Evolutionary conservation across 35 echinoderm and acorn worm species (phyloP).

Genomic region (Apostichopus californicus): DNA sequence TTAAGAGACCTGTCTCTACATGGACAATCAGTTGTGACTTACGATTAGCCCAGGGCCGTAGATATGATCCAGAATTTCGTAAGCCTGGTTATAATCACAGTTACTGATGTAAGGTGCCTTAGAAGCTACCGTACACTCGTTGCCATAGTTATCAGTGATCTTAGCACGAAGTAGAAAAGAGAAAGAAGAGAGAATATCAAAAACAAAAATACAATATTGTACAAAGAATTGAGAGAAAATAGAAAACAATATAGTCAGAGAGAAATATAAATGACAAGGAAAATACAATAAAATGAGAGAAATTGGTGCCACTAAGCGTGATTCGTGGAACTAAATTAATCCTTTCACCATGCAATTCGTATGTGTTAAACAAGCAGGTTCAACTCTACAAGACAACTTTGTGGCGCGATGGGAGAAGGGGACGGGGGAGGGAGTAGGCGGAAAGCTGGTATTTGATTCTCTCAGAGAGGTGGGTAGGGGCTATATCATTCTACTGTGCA

Average conservation of each 20-base stretch:
- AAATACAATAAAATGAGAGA: not conserved
- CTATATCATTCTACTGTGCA: no score
- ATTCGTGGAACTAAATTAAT: not conserved
- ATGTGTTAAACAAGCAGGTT: no score
- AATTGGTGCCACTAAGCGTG: not conserved
- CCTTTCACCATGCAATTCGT: no score
- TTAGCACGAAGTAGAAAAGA: not conserved
- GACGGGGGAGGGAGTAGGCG: no score
- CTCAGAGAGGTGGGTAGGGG: no score
- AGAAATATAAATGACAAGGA: not conserved
- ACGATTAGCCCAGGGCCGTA: slow-evolving; percentile 53
- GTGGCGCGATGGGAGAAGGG: no score
- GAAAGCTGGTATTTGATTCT: no score
- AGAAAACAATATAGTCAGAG: not conserved
- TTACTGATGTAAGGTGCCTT: slow-evolving; percentile 64
- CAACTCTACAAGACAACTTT: no score
- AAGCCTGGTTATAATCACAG: slow-evolving; percentile 74
- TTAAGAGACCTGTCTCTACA: no score
- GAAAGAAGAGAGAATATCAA: not conserved
- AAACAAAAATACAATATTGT: slow-evolving; percentile 12
- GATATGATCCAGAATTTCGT: slow-evolving; percentile 75
- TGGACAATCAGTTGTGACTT: not conserved
- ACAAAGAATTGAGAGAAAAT: not conserved
- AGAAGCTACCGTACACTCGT: slow-evolving; percentile 30
- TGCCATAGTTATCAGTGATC: slow-evolving; percentile 68